These are phyloP conservation scores for Pristionchus mayeri DNA, from an alignment of 2,888 invertebrate species.

Conservation along the genomic window DNA sequence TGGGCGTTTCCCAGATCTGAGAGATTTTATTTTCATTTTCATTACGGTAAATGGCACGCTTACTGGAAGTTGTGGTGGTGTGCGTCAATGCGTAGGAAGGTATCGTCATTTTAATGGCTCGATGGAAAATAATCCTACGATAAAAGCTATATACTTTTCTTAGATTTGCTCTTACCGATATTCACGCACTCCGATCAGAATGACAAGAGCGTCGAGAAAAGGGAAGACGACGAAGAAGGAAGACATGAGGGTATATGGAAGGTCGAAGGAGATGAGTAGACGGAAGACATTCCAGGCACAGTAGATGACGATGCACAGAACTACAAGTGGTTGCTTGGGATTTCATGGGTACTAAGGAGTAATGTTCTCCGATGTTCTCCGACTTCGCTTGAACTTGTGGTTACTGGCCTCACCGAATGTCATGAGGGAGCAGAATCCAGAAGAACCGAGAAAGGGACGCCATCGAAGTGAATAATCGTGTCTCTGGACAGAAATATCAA, in stretches of 20 bases:
- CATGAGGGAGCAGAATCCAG: constrained; percentile 2
- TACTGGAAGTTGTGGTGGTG: background rate
- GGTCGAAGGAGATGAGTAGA: background rate
- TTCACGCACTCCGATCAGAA: constrained; percentile 10
- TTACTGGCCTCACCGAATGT: constrained; percentile 21
- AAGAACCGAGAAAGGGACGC: background rate
- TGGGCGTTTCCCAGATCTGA: background rate
- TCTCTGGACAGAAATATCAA: background rate
- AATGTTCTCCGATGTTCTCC: background rate
- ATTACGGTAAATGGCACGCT: too few relatives aligned
- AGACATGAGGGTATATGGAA: background rate
- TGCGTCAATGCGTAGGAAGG: background rate
- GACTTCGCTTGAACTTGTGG: background rate
- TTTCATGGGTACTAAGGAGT: background rate
- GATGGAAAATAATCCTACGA: background rate
- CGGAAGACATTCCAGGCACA: background rate
- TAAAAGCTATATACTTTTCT: background rate
- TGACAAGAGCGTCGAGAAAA: background rate
- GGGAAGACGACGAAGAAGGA: background rate
- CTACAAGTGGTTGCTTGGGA: background rate
- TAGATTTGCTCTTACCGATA: background rate
- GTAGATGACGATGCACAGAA: background rate
- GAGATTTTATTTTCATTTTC: background rate
- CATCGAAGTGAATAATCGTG: background rate
- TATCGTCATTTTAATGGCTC: background rate